Conservation (phyloP, 2,113 vertebrate species). For the Erinaceus europaeus region DNA sequence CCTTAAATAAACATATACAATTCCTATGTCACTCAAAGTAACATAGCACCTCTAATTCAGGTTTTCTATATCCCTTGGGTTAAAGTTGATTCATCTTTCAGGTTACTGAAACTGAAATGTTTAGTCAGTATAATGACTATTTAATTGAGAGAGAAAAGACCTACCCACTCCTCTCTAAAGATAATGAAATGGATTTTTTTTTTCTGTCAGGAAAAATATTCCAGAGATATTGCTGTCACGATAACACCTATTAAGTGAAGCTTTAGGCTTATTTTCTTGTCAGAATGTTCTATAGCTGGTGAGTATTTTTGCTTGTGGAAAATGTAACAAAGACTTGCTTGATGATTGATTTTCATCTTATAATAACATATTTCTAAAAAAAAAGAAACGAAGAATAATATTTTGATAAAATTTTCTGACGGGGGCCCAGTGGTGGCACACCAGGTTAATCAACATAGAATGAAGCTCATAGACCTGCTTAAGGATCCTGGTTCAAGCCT, state of each 20-base stretch:
- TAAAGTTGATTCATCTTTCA: not conserved
- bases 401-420: not conserved
- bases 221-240: not conserved
- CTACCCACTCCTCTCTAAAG: not conserved
- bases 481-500: too few species aligned
- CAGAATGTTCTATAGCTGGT: not conserved
- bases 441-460: too few species aligned
- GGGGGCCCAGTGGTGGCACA: too few species aligned
- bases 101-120: not conserved
- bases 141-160: not conserved
- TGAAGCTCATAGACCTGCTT: too few species aligned
- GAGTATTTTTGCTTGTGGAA: not conserved
- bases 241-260: not conserved
- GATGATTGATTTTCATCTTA: not conserved
- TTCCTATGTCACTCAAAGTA: not conserved
- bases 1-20: not conserved
- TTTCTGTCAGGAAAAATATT: not conserved
- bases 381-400: not conserved
- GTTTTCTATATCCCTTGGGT: not conserved
- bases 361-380: not conserved
- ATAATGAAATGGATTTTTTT: not conserved
- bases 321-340: not conserved
- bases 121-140: not conserved
- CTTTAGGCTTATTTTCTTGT: not conserved
- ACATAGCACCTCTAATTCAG: not conserved